Evolutionary conservation across 1,140 invertebrate species (phyloP).

Genomic region (Nephila pilipes): DNA sequence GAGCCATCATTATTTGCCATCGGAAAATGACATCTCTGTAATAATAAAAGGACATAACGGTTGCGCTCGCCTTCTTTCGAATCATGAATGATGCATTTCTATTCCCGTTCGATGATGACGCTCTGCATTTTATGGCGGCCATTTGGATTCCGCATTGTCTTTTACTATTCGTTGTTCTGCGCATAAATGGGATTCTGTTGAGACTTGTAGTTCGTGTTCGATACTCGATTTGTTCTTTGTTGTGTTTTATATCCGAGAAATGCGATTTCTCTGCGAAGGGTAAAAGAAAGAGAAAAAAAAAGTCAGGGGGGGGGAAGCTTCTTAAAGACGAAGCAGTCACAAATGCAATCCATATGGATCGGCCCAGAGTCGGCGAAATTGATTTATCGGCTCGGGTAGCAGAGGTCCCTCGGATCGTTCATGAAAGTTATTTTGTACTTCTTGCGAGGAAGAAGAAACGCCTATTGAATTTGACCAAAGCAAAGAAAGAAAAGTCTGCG

Average conservation of each 20-base stretch:
- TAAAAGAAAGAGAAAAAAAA: background rate
- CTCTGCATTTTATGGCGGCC: background rate
- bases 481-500: background rate
- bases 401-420: slow-evolving; percentile 36
- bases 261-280: slow-evolving; percentile 23
- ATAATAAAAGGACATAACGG: slow-evolving; percentile 26
- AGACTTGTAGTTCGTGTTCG: background rate
- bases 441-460: background rate
- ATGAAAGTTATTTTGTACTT: slow-evolving; percentile 66
- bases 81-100: slow-evolving; percentile 49
- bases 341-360: slow-evolving; percentile 37
- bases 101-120: background rate
- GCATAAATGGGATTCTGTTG: background rate
- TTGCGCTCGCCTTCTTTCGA: background rate
- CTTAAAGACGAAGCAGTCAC: background rate
- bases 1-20: slow-evolving; percentile 4
- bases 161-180: background rate
- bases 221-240: background rate
- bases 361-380: slow-evolving; percentile 31
- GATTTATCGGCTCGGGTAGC: slow-evolving; percentile 45
- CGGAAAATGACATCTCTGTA: slow-evolving; percentile 37
- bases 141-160: background rate
- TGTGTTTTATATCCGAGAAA: slow-evolving; percentile 36
- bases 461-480: slow-evolving; percentile 8
- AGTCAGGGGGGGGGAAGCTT: background rate